Percentiles rank a stretch among this genome's conserved stretches.
Conservation (phyloP, 2,888 invertebrate genomes). For the Pollenia labialis region DNA sequence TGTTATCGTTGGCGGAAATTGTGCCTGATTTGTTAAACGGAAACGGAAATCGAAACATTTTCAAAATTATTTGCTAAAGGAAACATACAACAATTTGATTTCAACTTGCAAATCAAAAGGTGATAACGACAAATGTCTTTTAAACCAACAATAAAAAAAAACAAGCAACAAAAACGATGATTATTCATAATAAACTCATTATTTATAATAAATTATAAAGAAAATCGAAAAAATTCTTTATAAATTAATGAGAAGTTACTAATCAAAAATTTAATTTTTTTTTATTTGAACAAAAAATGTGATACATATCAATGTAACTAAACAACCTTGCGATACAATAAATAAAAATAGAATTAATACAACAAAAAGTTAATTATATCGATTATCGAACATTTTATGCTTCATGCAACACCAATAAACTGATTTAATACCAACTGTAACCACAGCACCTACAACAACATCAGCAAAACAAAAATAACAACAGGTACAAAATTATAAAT, state of each 20-base stretch:
- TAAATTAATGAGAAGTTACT: background rate
- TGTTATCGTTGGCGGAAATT: constrained; percentile 71
- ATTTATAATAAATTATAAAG: background rate
- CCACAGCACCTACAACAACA: background rate
- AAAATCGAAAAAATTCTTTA: background rate
- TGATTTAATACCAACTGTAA: background rate
- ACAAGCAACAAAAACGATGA: background rate
- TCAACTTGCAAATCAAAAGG: constrained; percentile 47
- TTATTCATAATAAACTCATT: background rate
- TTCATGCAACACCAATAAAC: constrained; percentile 1
- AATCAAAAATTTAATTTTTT: background rate
- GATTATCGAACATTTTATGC: constrained; percentile 54
- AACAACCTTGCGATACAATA: constrained; percentile 16
- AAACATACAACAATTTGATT: constrained; percentile 65
- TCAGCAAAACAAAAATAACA: background rate
- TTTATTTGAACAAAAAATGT: constrained; percentile 14
- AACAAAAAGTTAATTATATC: constrained; percentile 39
- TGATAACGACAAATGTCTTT: constrained; percentile 29
- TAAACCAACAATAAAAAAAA: background rate
- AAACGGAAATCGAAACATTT: constrained; percentile 74
- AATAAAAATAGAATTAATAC: constrained; percentile 19
- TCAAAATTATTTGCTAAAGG: constrained; percentile 70
- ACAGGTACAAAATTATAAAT: constrained; percentile 37
- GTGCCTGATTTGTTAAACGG: constrained; percentile 71
- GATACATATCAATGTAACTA: constrained; percentile 30